A percentile compares a stretch with the other conserved stretches of the same genome.
These are phyloP conservation scores for Bellardia pandia DNA, from an alignment of 2,888 invertebrate genomes.

Conservation along the genomic window DNA sequence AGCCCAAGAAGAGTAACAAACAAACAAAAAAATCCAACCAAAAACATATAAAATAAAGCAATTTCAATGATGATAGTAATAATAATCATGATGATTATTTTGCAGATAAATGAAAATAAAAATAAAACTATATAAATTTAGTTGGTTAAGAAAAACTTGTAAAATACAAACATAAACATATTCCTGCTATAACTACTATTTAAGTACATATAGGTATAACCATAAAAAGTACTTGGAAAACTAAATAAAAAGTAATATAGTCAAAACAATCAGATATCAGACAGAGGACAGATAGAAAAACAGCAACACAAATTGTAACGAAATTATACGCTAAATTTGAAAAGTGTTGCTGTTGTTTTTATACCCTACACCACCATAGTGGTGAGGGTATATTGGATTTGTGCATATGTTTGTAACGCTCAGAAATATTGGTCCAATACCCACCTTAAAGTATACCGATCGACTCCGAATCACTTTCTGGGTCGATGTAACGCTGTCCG, in stretches of 20 bases:
- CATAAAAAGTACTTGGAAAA: slow-evolving; percentile 31
- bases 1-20: background rate
- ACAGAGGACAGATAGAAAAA: background rate
- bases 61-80: slow-evolving; percentile 53
- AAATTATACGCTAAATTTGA: slow-evolving; percentile 21
- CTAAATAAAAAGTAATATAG: slow-evolving; percentile 10
- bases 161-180: slow-evolving; percentile 12
- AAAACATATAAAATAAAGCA: slow-evolving; percentile 54
- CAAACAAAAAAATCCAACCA: background rate
- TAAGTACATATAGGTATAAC: slow-evolving; percentile 19
- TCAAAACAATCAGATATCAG: slow-evolving; percentile 45
- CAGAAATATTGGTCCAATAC: too few species aligned
- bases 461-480: too few species aligned
- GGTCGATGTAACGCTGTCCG: too few species aligned
- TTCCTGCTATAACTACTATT: background rate
- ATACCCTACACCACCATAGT: too few species aligned
- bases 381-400: too few species aligned
- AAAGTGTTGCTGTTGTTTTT: slow-evolving; percentile 25
- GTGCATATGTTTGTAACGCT: too few species aligned
- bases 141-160: background rate
- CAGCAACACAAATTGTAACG: background rate
- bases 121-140: slow-evolving; percentile 32
- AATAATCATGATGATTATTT: slow-evolving; percentile 38
- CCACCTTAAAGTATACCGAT: too few species aligned
- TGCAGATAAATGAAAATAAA: slow-evolving; percentile 32